phyloP scores from a whole-genome alignment of 2,888 invertebrate genomes.

The Amphipyra berbera region DNA sequence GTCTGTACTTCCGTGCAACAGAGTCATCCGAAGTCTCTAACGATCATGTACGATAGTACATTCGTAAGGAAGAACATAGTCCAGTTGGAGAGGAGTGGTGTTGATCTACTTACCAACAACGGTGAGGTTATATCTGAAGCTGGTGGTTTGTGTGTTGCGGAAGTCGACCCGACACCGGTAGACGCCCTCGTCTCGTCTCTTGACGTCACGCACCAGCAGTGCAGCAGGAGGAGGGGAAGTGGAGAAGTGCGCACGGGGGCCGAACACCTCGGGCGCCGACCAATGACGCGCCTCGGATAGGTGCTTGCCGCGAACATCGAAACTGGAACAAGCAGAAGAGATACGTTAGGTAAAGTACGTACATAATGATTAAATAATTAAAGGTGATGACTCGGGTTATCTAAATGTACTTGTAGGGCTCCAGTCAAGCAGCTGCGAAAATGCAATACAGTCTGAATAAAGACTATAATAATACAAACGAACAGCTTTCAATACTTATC shows the following conservation, averaged over 20 bases:
- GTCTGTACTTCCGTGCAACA: too few species aligned
- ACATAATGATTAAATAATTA: neutral
- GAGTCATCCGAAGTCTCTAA: too few species aligned
- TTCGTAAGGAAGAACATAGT: too few species aligned
- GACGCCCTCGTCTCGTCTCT: constrained; percentile 96
- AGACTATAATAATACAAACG: too few species aligned
- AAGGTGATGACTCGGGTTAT: too few species aligned
- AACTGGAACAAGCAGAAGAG: constrained; percentile 89
- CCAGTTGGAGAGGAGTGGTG: too few species aligned
- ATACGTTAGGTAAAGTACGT: neutral
- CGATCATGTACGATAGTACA: too few species aligned
- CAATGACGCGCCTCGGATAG: constrained; percentile 94
- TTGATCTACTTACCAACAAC: constrained; percentile 94
- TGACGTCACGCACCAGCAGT: constrained; percentile 93
- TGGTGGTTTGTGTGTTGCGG: constrained; percentile 96
- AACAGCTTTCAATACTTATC: too few species aligned
- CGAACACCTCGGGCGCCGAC: constrained; percentile 96
- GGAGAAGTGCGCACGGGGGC: constrained; percentile 95
- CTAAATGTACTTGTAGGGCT: too few species aligned
- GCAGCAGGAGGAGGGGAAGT: constrained; percentile 94
- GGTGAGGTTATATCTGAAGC: constrained; percentile 96
- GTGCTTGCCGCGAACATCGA: constrained; percentile 96
- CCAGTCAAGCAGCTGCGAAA: too few species aligned
- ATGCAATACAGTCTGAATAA: too few species aligned
- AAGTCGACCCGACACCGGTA: constrained; percentile 97